Evolutionary conservation across 2,888 invertebrate species (phyloP).

Genomic region (Spisula subtruncata): DNA sequence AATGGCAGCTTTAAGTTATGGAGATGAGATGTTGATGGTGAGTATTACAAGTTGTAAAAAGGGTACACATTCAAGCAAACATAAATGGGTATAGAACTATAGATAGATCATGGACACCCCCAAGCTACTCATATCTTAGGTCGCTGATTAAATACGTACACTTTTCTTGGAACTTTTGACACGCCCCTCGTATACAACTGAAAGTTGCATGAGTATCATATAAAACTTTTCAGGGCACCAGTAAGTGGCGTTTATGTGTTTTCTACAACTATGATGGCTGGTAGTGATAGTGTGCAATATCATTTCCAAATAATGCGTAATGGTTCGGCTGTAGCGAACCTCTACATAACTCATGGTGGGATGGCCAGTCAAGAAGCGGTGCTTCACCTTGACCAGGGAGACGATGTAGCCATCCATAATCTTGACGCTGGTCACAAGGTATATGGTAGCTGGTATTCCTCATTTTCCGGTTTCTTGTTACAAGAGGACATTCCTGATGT

Average conservation of each 20-base stretch:
- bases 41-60: too few species aligned
- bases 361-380: constrained; percentile 27
- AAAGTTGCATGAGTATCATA: too few species aligned
- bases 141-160: too few species aligned
- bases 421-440: not conserved
- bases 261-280: constrained; percentile 32
- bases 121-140: too few species aligned
- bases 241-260: constrained; percentile 23
- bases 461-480: constrained; percentile 43
- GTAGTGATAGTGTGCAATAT: not conserved
- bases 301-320: constrained; percentile 33
- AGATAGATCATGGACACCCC: too few species aligned
- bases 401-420: constrained; percentile 43
- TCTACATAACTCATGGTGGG: constrained; percentile 18
- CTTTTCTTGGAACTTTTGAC: too few species aligned
- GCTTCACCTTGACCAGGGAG: constrained; percentile 36
- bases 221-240: constrained; percentile 13
- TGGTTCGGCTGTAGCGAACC: not conserved
- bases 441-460: constrained; percentile 24
- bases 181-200: too few species aligned
- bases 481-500: not conserved
- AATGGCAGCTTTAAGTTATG: too few species aligned
- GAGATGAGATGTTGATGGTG: too few species aligned
- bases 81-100: too few species aligned
- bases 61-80: too few species aligned